Conservation (phyloP, 2,113 vertebrate genomes). For the Notechis scutatus region DNA sequence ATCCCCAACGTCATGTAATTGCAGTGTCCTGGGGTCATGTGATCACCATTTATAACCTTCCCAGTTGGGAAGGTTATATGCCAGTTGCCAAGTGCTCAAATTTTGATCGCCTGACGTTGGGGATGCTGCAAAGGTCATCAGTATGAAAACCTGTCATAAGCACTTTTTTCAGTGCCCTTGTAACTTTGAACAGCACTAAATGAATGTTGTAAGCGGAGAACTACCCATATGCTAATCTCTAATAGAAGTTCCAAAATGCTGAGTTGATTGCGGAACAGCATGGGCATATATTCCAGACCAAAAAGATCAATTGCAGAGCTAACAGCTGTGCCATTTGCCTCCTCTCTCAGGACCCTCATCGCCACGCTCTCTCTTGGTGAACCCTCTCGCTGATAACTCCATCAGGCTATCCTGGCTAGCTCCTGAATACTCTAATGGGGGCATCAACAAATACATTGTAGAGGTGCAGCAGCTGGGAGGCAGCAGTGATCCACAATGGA, state of each 20-base stretch:
- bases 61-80: background rate
- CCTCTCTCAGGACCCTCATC: slow-evolving; percentile 83
- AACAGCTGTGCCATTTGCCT: slow-evolving; percentile 12
- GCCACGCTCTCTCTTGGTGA: slow-evolving; percentile 76
- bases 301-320: background rate
- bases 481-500: slow-evolving; percentile 82
- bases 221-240: background rate
- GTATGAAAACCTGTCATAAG: background rate
- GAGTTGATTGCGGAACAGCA: background rate
- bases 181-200: background rate
- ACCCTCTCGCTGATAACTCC: slow-evolving; percentile 74
- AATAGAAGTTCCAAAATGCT: background rate
- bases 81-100: background rate
- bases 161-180: background rate
- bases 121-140: background rate
- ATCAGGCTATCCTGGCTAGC: slow-evolving; percentile 67
- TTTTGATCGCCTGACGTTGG: background rate
- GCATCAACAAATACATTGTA: slow-evolving; percentile 90
- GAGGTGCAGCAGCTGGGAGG: slow-evolving; percentile 88
- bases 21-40: too few relatives aligned
- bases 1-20: too few relatives aligned
- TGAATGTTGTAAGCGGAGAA: background rate
- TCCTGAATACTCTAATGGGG: slow-evolving; percentile 78
- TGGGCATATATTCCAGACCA: background rate
- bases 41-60: too few relatives aligned